These are phyloP conservation scores for Dendrolimus kikuchii DNA, from an alignment of 1,140 invertebrate genomes.

Conservation along the genomic window DNA sequence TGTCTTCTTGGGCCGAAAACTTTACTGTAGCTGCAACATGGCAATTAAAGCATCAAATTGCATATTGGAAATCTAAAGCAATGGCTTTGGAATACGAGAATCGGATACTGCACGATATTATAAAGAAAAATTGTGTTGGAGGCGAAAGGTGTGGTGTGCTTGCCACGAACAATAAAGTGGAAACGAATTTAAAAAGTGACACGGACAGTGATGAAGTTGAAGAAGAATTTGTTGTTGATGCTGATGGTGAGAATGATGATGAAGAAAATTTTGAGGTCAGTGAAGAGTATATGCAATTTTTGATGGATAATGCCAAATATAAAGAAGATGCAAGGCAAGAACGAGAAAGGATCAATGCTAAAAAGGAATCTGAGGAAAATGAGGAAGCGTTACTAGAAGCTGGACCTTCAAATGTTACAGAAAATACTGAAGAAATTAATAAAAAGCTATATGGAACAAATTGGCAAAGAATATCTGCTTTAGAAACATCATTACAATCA, in stretches of 20 bases:
- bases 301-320: conserved; percentile 73
- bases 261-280: conserved; percentile 72
- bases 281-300: conserved; percentile 78
- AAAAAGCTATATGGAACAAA: conserved; percentile 74
- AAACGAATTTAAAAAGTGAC: not conserved
- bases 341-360: conserved; percentile 62
- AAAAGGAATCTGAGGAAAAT: conserved; percentile 38
- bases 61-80: conserved; percentile 79
- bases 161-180: not conserved
- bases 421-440: conserved; percentile 52
- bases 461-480: conserved; percentile 79
- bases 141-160: too few relatives aligned
- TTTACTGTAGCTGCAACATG: conserved; percentile 52
- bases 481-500: conserved; percentile 82
- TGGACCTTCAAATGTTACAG: conserved; percentile 22
- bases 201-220: conserved; percentile 8
- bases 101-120: conserved; percentile 67
- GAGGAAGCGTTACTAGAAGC: conserved; percentile 21
- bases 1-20: conserved; percentile 53
- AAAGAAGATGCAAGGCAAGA: conserved; percentile 68
- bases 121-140: conserved; percentile 47
- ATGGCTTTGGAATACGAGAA: conserved; percentile 78
- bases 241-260: conserved; percentile 16
- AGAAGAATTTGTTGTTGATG: conserved; percentile 12
- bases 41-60: conserved; percentile 73